Conservation (phyloP, 2,113 vertebrate species). For the Empidonax traillii region DNA sequence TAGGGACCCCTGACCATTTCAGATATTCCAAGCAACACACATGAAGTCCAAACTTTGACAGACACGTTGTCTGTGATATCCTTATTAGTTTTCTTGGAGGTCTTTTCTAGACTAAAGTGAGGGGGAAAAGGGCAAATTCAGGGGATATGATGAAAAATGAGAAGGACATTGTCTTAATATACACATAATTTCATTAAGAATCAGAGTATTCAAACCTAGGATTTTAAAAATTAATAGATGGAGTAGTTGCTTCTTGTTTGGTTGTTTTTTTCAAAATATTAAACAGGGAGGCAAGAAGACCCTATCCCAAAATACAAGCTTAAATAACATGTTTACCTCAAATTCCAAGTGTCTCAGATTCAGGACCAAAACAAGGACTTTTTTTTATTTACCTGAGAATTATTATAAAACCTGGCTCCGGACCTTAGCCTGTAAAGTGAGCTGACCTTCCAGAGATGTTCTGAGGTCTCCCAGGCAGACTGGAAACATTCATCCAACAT, state of each 20-base stretch:
- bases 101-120: neutral
- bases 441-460: neutral
- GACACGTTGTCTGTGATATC: neutral
- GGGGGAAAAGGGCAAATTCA: neutral
- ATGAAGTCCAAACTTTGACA: neutral
- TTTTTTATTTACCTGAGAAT: neutral
- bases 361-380: neutral
- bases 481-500: accelerated
- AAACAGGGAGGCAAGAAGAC: neutral
- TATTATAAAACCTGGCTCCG: neutral
- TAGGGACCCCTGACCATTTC: neutral
- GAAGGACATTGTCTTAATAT: neutral
- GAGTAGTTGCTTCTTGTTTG: neutral
- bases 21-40: neutral
- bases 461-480: neutral
- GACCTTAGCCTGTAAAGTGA: neutral
- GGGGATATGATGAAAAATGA: neutral
- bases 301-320: neutral
- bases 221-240: neutral
- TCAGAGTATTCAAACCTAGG: neutral
- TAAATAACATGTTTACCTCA: neutral
- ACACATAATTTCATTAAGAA: neutral
- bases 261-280: neutral
- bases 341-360: neutral
- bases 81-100: neutral